A percentile compares a stretch with the other conserved stretches of the same genome.
Evolutionary conservation across 2,888 invertebrate species (phyloP).

Genomic region (Pristionchus arcanus): DNA sequence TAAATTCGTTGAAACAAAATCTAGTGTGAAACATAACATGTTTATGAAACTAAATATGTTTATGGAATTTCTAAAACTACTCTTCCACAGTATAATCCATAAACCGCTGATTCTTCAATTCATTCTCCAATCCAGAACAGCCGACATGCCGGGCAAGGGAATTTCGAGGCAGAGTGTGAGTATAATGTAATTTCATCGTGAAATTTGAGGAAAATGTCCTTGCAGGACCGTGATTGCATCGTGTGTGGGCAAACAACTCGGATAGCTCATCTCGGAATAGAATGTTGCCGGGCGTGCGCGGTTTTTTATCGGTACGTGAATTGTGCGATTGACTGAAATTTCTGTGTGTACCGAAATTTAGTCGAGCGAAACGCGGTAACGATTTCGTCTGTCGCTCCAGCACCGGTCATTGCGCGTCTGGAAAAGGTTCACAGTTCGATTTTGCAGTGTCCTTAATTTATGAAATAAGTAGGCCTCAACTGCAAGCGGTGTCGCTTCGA

Average conservation of each 20-base stretch:
- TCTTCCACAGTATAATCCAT: too few relatives aligned
- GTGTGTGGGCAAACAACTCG: neutral
- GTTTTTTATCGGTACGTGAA: neutral
- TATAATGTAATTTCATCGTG: neutral
- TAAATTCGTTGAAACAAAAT: too few relatives aligned
- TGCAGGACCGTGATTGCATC: neutral
- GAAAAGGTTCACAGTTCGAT: neutral
- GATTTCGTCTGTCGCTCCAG: neutral
- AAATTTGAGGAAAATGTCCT: neutral
- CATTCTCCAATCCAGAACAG: neutral
- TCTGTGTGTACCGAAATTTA: too few relatives aligned
- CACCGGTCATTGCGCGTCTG: neutral
- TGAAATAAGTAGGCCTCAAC: neutral
- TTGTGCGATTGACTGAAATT: too few relatives aligned
- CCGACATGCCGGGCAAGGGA: neutral
- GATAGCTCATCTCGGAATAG: neutral
- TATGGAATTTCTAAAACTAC: too few relatives aligned
- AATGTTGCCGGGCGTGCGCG: neutral
- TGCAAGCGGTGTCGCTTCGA: slow-evolving; percentile 2
- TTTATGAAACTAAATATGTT: too few relatives aligned
- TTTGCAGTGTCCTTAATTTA: neutral
- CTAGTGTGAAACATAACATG: too few relatives aligned
- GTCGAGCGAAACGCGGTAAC: neutral
- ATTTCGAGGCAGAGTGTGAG: neutral
- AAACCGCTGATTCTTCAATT: too few relatives aligned